phyloP scores from a whole-genome alignment of 2,797 vertebrate genomes.

The Champsocephalus gunnari region DNA sequence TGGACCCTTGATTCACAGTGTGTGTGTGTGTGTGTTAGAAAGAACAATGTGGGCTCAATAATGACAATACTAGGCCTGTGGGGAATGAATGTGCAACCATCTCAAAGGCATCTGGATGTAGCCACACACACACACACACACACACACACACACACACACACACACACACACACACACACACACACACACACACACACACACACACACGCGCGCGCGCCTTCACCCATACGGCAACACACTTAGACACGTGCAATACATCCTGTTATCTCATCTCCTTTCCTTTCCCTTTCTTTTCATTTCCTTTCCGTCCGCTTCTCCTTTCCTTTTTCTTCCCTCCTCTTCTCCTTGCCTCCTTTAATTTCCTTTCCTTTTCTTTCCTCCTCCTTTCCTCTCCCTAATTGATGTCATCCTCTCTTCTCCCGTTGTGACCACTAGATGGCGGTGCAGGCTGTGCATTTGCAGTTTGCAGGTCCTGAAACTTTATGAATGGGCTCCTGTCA shows the following conservation, averaged over 20 bases:
- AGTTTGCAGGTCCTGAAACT: neutral
- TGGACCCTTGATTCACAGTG: slow-evolving; percentile 50
- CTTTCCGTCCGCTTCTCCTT: no score
- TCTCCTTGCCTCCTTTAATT: no score
- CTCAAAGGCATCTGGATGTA: no score
- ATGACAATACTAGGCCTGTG: slow-evolving; percentile 24
- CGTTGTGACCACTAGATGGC: slow-evolving; percentile 69
- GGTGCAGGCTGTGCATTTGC: slow-evolving; percentile 36
- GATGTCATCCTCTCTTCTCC: slow-evolving; percentile 3
- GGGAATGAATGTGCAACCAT: slow-evolving; percentile 27
- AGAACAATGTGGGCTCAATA: no score
- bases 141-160: neutral
- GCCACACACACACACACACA: neutral
- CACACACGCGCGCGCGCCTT: neutral
- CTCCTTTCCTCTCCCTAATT: neutral
- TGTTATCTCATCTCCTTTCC: neutral
- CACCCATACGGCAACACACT: neutral
- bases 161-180: neutral
- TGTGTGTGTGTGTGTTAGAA: no score
- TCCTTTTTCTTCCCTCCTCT: no score
- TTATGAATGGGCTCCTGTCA: slow-evolving; percentile 39
- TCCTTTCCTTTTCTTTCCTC: slow-evolving; percentile 1
- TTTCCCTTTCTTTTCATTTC: neutral
- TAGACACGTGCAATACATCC: neutral
- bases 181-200: neutral